phyloP scores from a whole-genome alignment of 2,888 invertebrate genomes.

The Lycia hirtaria region DNA sequence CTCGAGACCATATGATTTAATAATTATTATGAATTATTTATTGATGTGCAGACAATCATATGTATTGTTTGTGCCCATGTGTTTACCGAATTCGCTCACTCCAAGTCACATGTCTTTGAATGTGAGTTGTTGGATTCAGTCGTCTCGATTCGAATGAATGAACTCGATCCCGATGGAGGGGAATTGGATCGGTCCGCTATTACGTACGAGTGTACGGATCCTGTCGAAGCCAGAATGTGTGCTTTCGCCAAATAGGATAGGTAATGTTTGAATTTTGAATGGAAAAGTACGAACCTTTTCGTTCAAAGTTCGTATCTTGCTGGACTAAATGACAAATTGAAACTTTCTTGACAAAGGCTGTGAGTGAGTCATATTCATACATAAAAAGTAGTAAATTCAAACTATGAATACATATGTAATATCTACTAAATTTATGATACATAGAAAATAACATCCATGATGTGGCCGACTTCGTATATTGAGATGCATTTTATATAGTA shows the following conservation, averaged over 20 bases:
- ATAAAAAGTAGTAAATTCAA: too few species aligned
- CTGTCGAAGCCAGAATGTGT: slow-evolving; percentile 26
- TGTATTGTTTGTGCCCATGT: background rate
- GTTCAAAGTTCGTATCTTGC: slow-evolving; percentile 1
- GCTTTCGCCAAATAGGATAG: slow-evolving; percentile 11
- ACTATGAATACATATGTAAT: too few species aligned
- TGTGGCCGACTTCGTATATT: too few species aligned
- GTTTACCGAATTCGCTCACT: background rate
- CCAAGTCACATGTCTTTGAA: background rate
- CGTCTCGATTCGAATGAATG: slow-evolving; percentile 46
- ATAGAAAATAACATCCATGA: too few species aligned
- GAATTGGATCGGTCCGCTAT: slow-evolving; percentile 41
- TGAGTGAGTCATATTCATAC: too few species aligned
- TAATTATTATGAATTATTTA: too few species aligned
- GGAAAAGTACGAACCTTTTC: slow-evolving; percentile 2
- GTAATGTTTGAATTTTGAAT: slow-evolving; percentile 12
- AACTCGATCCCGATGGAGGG: slow-evolving; percentile 67
- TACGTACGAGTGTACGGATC: slow-evolving; percentile 25
- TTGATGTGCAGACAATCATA: background rate
- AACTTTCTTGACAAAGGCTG: background rate
- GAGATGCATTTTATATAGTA: too few species aligned
- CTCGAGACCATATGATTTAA: too few species aligned
- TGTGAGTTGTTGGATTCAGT: background rate
- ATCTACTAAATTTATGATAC: too few species aligned
- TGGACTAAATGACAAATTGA: background rate